Conservation (phyloP, 2,113 vertebrate genomes). For the Alosa alosa region DNA sequence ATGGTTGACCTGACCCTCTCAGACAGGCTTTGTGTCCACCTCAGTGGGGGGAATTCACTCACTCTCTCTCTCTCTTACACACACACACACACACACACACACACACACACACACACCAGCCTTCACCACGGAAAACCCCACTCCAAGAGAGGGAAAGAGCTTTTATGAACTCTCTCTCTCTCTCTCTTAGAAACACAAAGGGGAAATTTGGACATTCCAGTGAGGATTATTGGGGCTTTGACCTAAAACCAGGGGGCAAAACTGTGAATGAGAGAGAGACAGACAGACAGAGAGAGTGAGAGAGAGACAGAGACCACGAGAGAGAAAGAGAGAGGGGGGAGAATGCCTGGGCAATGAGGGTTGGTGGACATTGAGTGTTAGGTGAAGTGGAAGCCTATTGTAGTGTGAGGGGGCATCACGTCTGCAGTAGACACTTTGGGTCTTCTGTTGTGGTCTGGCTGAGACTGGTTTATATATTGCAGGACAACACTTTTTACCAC, state of each 20-base stretch:
- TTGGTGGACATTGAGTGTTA: neutral
- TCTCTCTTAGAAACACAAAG: neutral
- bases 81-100: neutral
- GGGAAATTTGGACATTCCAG: constrained; percentile 20
- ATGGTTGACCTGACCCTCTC: neutral
- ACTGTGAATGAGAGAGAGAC: neutral
- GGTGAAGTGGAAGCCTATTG: constrained; percentile 12
- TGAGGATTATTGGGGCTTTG: constrained; percentile 2
- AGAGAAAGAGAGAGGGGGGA: neutral
- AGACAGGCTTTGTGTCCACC: neutral
- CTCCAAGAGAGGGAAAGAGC: neutral
- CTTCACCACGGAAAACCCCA: neutral
- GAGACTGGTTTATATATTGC: neutral
- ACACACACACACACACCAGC: neutral
- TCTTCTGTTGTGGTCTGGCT: neutral
- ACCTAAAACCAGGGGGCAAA: constrained; percentile 2
- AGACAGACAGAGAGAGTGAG: neutral
- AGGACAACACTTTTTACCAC: neutral
- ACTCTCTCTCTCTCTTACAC: neutral
- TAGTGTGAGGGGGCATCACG: neutral
- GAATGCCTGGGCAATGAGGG: neutral
- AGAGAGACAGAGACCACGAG: neutral
- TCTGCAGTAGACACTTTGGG: neutral
- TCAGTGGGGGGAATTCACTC: neutral
- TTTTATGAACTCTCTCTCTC: neutral